Base-by-base conservation (phyloP, 1,140 invertebrate species). In the Pentalonia nigronervosa region DNA sequence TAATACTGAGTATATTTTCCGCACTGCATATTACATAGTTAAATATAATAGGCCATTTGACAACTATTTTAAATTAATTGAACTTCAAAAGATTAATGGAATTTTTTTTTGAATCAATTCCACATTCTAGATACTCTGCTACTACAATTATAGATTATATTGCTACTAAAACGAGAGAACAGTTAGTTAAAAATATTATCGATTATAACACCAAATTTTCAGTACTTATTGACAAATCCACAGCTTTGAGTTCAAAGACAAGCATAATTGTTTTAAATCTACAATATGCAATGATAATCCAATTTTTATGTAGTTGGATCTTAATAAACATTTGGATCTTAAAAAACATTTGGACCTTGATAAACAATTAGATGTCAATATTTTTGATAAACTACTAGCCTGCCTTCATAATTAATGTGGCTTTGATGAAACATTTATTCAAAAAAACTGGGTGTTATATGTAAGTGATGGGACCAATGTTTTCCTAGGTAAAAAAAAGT, bases 1-100 rank as follows among this genome's bases (percentile, higher is more conserved):
- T 83, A 36, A 41, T 83, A 83, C n/a, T 83, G 34, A 83, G 81
- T 83, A 83, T 34, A 83, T 83, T n/a, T 41, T 83, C 36, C 81
- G 81, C 1, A 83, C 81, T n/a, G 36, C 81, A 4, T 83, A 83
- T 41, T 83, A 83, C 36, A 41, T 83, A 36, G 21, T 20, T 20
- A 83, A 83, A 83, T n/a, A 83, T 83, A 83, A 83, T 83, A 83
- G n/a, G 36, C 81, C 81, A 36, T 83, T 83, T 41, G 81, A 83
- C 34, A 34, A 83, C 41, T 34, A 83, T 83, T 83, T 41, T 20
- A 83, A 83, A 41, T n/a, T 83, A n/a, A 41, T 83, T 36, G 81
- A 83, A 83, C 36, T 83, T 34, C 81, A 83, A 83, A 30, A 83
- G 9, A 23, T 23, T 30, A 60, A 83, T 41, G 81, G 81, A 25